Conservation (phyloP, 2,113 vertebrate species). For the Mobula birostris region DNA sequence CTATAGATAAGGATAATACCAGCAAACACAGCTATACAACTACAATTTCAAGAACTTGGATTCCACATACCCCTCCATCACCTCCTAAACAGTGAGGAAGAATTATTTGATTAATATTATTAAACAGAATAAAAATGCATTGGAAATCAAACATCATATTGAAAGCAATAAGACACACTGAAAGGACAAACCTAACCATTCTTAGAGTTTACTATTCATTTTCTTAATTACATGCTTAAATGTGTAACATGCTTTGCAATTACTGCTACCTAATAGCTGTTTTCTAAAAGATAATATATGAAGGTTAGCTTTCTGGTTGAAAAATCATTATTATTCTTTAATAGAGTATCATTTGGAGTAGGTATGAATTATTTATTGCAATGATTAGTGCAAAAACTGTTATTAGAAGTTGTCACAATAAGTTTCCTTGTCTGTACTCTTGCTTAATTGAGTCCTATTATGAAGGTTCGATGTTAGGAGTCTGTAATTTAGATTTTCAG, state of each 20-base stretch:
- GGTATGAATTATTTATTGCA: constrained; percentile 40
- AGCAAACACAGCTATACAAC: too few relatives aligned
- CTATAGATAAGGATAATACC: not conserved
- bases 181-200: not conserved
- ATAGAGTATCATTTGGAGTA: constrained; percentile 32
- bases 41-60: not conserved
- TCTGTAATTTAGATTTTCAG: constrained; percentile 5
- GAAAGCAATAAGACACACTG: not conserved
- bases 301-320: constrained; percentile 2
- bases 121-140: not conserved
- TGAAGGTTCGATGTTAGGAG: constrained; percentile 42
- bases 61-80: not conserved
- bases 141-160: not conserved
- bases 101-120: constrained; percentile 6
- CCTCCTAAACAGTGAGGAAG: not conserved
- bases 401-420: constrained; percentile 23
- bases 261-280: not conserved
- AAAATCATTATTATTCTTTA: constrained; percentile 30
- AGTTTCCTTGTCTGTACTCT: constrained; percentile 29
- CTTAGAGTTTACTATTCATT: constrained; percentile 21
- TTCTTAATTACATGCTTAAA: constrained; percentile 15
- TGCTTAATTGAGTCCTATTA: constrained; percentile 39
- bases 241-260: constrained; percentile 23
- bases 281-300: constrained; percentile 10
- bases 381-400: constrained; percentile 34